A percentile compares a stretch with the other conserved stretches of the same genome.
These are phyloP conservation scores for Balanococcus diminutus DNA, from an alignment of 2,888 invertebrate genomes.

Conservation along the genomic window DNA sequence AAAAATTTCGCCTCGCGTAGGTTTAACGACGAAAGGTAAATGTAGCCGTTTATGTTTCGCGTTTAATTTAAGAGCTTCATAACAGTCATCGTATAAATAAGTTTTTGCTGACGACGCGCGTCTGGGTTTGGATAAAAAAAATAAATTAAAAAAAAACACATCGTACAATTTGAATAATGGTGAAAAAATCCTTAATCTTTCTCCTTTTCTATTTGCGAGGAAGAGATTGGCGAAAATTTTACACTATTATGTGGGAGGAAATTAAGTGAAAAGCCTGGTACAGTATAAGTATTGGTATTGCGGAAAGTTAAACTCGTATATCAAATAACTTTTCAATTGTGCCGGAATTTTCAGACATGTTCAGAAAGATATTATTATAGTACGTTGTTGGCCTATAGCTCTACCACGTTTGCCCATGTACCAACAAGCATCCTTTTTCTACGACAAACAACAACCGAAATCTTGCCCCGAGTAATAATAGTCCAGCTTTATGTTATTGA, in stretches of 20 bases:
- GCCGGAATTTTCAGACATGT: constrained; percentile 46
- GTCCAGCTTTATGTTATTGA: background rate
- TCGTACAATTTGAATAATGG: background rate
- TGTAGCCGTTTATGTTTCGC: constrained; percentile 5
- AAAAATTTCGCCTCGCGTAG: constrained; percentile 9
- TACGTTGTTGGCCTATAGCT: background rate
- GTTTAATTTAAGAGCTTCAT: constrained; percentile 16
- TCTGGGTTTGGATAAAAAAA: background rate
- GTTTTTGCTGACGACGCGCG: constrained; percentile 2
- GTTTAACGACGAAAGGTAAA: constrained; percentile 24
- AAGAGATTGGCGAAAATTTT: background rate
- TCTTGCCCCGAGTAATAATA: background rate
- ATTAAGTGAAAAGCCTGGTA: constrained; percentile 9
- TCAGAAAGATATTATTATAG: constrained; percentile 16
- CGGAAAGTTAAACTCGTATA: constrained; percentile 44
- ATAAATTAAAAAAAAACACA: background rate
- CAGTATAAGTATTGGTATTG: background rate
- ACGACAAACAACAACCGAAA: constrained; percentile 15
- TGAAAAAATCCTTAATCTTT: background rate
- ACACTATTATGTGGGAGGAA: constrained; percentile 4
- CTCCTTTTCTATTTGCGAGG: background rate
- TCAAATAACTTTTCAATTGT: constrained; percentile 49
- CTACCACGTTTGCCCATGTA: background rate
- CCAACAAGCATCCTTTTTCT: background rate
- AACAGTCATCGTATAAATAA: constrained; percentile 16